Base-by-base conservation (phyloP, 2,888 invertebrate genomes). In the Deilephila elpenor region DNA sequence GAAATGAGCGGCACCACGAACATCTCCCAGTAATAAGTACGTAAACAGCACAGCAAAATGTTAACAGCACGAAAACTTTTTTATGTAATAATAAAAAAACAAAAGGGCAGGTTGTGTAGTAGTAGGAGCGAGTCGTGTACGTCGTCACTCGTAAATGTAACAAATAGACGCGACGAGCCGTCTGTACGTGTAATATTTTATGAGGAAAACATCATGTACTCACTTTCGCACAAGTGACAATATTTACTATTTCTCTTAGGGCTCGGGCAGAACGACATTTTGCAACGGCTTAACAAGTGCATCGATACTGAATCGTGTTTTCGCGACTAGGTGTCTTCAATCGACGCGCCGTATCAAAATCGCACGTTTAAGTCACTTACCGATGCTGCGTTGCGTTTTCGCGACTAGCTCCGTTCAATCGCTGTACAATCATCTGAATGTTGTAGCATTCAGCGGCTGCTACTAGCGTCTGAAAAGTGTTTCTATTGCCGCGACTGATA, bases 151-250 rank as follows among this genome's bases (percentile, higher is more conserved):
- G 67, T 51, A 51, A 67, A 67, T 51, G 44, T 51, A 67, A 67
- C 51, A 67, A 67, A 67, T 67, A 67, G 67, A 25, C 67, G 44
- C 51, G 44, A 67, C 67, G 67, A 37, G 64, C 19, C n/a, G 8
- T 37, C 64, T 20, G 37, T 37, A 64, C 64, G 34, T 67, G 67
- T 67, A 51, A 67, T 67, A 67, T 67, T 67, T 67, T 67, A 67
- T 25, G 67, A 67, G 67, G 34, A 62, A 37, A 67, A 67, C 51
- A 25, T 51, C 44, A 20, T 37, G 34, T 62, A 37, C 37, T 25
- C 64, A 5, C 37, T 67, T 67, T 44, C 14, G 14, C 56, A 17
- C 14, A 67, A 44, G 64, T 44, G 25, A 44, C 34, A 34, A 62
- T 37, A 44, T 44, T 20, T 44, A 67, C 44, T 67, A 62, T 11